A percentile compares a stretch with the other conserved stretches of the same genome.
Conservation (phyloP, 2,113 vertebrate genomes). For the Pterocles burchelli region DNA sequence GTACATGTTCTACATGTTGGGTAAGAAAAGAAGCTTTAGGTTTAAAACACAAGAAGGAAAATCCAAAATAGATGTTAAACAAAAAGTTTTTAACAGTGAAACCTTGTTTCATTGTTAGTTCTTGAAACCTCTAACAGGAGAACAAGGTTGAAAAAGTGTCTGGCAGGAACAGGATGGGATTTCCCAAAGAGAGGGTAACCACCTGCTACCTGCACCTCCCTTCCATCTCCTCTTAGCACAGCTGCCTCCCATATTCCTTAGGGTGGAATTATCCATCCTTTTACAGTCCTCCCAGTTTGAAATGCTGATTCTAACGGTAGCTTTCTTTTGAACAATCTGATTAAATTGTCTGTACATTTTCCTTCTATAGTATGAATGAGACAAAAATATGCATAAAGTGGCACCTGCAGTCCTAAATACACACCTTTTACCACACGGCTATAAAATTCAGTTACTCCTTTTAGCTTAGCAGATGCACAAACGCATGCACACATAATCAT, state of each 20-base stretch:
- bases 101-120: not conserved
- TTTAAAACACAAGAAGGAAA: not conserved
- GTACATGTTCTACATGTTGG: not conserved
- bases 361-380: not conserved
- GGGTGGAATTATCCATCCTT: not conserved
- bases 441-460: not conserved
- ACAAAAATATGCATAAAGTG: not conserved
- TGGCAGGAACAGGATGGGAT: fast-evolving
- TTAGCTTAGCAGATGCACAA: not conserved
- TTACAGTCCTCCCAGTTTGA: not conserved
- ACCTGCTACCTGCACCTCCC: not conserved
- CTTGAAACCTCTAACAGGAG: not conserved
- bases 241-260: not conserved
- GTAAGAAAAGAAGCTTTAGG: not conserved
- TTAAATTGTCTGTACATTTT: not conserved
- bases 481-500: not conserved
- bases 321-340: not conserved
- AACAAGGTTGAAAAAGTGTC: not conserved
- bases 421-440: not conserved
- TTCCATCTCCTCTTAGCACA: not conserved
- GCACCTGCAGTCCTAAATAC: not conserved
- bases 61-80: not conserved
- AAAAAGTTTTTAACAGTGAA: not conserved
- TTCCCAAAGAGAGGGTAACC: not conserved
- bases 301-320: not conserved